Evolutionary conservation across 2,888 invertebrate genomes (phyloP), one percentile per base, ranked within the genome.

Genomic region (Neoascia interrupta): DNA sequence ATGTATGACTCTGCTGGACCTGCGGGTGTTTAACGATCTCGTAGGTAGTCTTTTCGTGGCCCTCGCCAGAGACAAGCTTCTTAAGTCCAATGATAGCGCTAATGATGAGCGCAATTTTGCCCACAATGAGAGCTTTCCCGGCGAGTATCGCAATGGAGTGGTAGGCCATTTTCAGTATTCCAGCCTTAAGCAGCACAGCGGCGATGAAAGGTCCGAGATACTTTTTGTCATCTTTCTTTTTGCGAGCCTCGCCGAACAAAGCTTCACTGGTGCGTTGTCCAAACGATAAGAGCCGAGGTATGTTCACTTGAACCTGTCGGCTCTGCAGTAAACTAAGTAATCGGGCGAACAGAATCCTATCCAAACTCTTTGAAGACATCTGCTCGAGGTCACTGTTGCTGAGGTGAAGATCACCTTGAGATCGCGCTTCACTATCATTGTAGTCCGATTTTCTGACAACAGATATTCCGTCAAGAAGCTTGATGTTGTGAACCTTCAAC

Each of bases 1-100:
- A 95, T 3, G 93, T 92, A 85, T 95, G 94, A 83, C 92, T 92
- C 85, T 94, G 94, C 51, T 93, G 93, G 60, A 95, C 92, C 84
- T 94, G 93, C n/a, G 95, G 96, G 88, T 95, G 94, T 86, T 95
- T 95, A 58, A 96, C 93, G 82, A 96, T 95, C 88, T 96, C 95
- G 82, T 95, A 94, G 3, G 95, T 95, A 0, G 95, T 95, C 87
- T 94, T 94, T 84, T 95, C 94, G 70, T 93, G 92, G 13, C 92
- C 92, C 80, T 93, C 93, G 51, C 90, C 90, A 4, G 92, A 91
- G 21, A 95, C 92, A 26, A 96, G 89, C 84, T 95, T 95, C 90
- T 95, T 95, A 58, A 96, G 89, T 0, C 94, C 95, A 82, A 96
- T 92, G 81, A 96, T 93, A 16, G 93, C 93, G 80, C 94, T 94